Evolutionary conservation across 2,113 vertebrate genomes (phyloP).

Genomic region (Cinclus mexicanus): DNA sequence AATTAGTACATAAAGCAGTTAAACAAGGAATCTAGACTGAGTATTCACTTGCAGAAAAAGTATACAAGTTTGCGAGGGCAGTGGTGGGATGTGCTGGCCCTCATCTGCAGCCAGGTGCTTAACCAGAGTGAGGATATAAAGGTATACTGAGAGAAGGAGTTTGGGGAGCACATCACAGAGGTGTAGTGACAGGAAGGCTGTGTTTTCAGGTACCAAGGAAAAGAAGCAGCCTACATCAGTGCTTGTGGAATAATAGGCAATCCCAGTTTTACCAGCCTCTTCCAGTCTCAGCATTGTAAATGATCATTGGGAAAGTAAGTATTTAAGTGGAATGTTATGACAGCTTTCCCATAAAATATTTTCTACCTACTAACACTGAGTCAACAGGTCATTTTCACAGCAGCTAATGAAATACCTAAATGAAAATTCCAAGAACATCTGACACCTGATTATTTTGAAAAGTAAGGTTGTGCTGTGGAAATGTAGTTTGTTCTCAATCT

Average conservation of each 20-base stretch:
- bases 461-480: neutral
- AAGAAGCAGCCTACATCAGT: neutral
- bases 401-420: neutral
- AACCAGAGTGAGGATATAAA: neutral
- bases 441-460: neutral
- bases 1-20: neutral
- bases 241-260: neutral
- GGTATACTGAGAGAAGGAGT: neutral
- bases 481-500: neutral
- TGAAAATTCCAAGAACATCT: neutral
- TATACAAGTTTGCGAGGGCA: neutral
- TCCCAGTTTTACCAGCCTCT: neutral
- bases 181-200: neutral
- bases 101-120: rapidly evolving
- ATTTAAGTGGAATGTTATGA: neutral
- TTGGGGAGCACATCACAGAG: neutral
- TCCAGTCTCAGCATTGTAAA: neutral
- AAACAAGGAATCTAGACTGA: neutral
- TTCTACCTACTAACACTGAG: neutral
- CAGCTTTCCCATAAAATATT: neutral
- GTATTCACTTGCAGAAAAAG: neutral
- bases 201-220: neutral
- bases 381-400: neutral
- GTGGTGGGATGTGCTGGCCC: neutral
- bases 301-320: neutral